Evolutionary conservation across 2,797 vertebrate genomes (phyloP).

Genomic region (Acanthiza pusilla): DNA sequence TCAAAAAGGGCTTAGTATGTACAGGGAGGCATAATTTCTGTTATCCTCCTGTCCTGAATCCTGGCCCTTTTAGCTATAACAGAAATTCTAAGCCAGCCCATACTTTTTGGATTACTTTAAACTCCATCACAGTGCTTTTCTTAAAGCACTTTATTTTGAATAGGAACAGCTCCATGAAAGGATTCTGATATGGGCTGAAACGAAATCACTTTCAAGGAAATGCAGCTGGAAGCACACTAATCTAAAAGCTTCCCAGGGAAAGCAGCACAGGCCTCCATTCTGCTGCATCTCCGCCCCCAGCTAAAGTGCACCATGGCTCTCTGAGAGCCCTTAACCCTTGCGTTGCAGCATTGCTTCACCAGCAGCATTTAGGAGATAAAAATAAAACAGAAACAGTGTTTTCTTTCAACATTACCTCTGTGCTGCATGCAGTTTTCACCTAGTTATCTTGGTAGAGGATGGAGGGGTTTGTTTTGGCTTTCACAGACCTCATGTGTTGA

Average conservation of each 20-base stretch:
- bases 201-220: constrained; percentile 59
- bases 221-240: constrained; percentile 43
- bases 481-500: background rate
- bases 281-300: background rate
- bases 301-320: background rate
- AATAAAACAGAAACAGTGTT: background rate
- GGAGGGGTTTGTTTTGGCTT: background rate
- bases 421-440: background rate
- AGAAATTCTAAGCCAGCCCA: constrained; percentile 26
- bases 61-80: background rate
- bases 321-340: constrained; percentile 54
- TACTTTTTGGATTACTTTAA: constrained; percentile 55
- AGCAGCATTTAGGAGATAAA: background rate
- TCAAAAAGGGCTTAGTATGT: constrained; percentile 28
- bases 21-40: constrained; percentile 5
- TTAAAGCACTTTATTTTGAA: constrained; percentile 51
- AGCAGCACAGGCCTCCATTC: constrained; percentile 23
- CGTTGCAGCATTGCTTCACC: accelerated
- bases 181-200: constrained; percentile 47
- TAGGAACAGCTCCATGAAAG: constrained; percentile 15
- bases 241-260: constrained; percentile 27
- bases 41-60: background rate
- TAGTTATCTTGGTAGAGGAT: background rate
- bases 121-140: background rate
- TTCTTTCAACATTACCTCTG: background rate